Conservation (phyloP, 2,888 invertebrate species). For the Pseudeuparius sepicola region DNA sequence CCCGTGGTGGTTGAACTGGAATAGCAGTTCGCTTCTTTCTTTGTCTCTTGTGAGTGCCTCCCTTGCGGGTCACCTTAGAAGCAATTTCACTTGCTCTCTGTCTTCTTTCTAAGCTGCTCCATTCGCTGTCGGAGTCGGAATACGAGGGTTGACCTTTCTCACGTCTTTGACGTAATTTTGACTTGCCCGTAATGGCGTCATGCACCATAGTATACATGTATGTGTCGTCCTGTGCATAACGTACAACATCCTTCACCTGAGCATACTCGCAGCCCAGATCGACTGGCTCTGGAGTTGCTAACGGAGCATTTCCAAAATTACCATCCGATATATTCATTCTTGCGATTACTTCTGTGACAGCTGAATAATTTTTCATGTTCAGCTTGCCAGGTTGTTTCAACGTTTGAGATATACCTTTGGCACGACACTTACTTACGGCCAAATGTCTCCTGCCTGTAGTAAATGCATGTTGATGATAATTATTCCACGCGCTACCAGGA, state of each 20-base stretch:
- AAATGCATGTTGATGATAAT: conserved; percentile 58
- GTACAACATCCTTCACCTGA: conserved; percentile 54
- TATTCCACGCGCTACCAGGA: conserved; percentile 48
- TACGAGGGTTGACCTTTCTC: conserved; percentile 61
- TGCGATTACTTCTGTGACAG: conserved; percentile 78
- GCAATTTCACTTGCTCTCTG: conserved; percentile 51
- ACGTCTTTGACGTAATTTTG: conserved; percentile 49
- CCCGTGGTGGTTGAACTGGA: conserved; percentile 74
- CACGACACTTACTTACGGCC: conserved; percentile 50
- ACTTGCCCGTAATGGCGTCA: conserved; percentile 40
- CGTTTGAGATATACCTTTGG: conserved; percentile 59
- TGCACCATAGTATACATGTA: conserved; percentile 54
- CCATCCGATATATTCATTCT: conserved; percentile 50
- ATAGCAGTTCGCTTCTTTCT: conserved; percentile 67
- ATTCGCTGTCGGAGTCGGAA: conserved; percentile 86
- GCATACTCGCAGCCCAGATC: conserved; percentile 67
- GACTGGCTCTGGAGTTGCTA: conserved; percentile 67
- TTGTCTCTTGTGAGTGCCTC: conserved; percentile 60
- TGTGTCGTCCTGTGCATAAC: conserved; percentile 47
- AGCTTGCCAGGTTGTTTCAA: conserved; percentile 81
- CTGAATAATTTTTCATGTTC: conserved; percentile 79
- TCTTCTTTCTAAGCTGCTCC: conserved; percentile 54
- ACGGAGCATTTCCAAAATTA: conserved; percentile 57
- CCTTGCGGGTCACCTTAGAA: conserved; percentile 56
- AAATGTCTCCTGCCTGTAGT: conserved; percentile 58